Conservation (phyloP, 2,113 vertebrate genomes). For the Paramormyrops kingsleyae region DNA sequence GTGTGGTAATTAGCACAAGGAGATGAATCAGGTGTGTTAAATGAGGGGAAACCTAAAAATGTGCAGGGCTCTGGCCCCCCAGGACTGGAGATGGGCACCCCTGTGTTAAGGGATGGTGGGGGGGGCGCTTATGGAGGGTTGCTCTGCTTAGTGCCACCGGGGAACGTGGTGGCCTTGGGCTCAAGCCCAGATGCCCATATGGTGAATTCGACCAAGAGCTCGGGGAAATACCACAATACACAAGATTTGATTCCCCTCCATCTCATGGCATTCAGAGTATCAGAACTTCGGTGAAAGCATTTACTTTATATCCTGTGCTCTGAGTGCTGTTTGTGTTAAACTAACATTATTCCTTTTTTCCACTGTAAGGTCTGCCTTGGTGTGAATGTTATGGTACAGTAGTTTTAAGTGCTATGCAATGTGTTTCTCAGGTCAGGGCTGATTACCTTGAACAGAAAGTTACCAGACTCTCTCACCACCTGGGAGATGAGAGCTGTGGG, state of each 20-base stretch:
- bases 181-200: neutral
- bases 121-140: neutral
- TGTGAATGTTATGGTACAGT: neutral
- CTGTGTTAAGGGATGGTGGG: neutral
- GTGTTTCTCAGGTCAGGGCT: slow-evolving; percentile 44
- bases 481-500: slow-evolving; percentile 83
- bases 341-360: neutral
- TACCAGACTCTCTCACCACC: slow-evolving; percentile 87
- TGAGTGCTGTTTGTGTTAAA: neutral
- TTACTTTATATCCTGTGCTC: neutral
- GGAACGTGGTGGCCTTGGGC: neutral
- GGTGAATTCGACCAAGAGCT: neutral
- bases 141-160: neutral
- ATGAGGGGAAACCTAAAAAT: no score
- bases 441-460: slow-evolving; percentile 38
- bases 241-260: neutral
- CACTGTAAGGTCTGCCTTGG: neutral
- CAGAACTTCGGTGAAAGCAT: neutral
- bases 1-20: no score
- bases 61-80: no score
- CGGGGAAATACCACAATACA: neutral
- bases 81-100: no score
- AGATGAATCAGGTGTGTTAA: no score
- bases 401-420: neutral
- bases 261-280: neutral